A percentile compares a stretch with the other conserved stretches of the same genome.
phyloP scores from a whole-genome alignment of 2,888 invertebrate genomes.

The Lymantria dispar region DNA sequence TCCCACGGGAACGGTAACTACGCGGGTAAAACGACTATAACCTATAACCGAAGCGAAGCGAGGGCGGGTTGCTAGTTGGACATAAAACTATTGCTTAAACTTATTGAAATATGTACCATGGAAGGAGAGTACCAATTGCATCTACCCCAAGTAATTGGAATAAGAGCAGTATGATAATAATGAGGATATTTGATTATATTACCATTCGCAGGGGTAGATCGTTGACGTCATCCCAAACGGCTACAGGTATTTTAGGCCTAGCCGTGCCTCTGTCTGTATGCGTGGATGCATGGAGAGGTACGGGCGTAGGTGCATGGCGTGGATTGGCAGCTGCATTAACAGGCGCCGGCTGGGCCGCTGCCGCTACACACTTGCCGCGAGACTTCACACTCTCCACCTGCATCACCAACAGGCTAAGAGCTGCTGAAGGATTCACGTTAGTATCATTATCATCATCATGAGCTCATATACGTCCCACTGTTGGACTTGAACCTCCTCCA shows the following conservation, averaged over 20 bases:
- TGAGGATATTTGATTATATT: no score
- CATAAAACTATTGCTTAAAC: no score
- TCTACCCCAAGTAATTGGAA: no score
- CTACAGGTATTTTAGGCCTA: constrained; percentile 92
- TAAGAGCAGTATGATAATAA: no score
- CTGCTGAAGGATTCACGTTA: constrained; percentile 60
- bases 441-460: constrained; percentile 17
- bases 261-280: constrained; percentile 95
- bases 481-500: no score
- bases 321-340: constrained; percentile 43
- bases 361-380: constrained; percentile 45
- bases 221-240: constrained; percentile 94
- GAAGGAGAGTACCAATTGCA: no score
- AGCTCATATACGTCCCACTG: no score
- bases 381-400: constrained; percentile 35
- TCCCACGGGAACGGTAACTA: no score
- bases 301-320: constrained; percentile 28
- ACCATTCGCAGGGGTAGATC: constrained; percentile 91
- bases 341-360: constrained; percentile 51
- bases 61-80: no score
- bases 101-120: no score
- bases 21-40: no score
- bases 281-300: constrained; percentile 82
- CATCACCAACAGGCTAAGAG: constrained; percentile 41
- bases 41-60: no score